Conservation (phyloP, 2,888 invertebrate genomes). For the Steinernema carpocapsae region DNA sequence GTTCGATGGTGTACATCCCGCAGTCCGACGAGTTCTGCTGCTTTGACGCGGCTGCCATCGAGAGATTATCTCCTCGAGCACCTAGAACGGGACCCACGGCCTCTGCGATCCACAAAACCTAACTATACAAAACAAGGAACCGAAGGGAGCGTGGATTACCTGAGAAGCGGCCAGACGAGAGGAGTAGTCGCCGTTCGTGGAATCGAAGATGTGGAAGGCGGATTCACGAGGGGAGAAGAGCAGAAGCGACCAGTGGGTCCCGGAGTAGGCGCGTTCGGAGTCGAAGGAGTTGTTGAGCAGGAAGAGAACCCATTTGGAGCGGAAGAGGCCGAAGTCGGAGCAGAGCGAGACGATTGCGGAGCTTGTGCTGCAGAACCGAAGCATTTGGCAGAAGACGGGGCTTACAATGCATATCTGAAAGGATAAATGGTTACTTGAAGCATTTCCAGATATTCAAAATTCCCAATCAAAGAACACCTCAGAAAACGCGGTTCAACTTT, state of each 20-base stretch:
- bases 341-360: constrained; percentile 34
- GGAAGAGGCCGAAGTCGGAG: constrained; percentile 29
- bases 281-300: constrained; percentile 34
- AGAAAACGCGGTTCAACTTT: too few relatives aligned
- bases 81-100: constrained; percentile 21
- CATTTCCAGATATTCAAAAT: too few relatives aligned
- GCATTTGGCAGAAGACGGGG: constrained; percentile 26
- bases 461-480: too few relatives aligned
- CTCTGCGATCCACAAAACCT: neutral
- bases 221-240: constrained; percentile 35
- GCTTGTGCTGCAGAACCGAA: neutral
- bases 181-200: neutral
- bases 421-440: neutral
- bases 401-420: constrained; percentile 4
- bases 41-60: constrained; percentile 14
- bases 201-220: constrained; percentile 39
- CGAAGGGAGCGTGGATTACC: neutral
- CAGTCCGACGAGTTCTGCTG: constrained; percentile 38
- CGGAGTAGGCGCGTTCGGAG: constrained; percentile 34
- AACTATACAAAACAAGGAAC: neutral
- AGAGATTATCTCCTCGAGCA: constrained; percentile 16
- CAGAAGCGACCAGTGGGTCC: constrained; percentile 41
- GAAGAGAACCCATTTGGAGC: constrained; percentile 34
- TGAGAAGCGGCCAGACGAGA: neutral
- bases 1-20: constrained; percentile 42